Evolutionary conservation across 2,888 invertebrate species (phyloP), one percentile per base, ranked within the genome.

Genomic region (Caenorhabditis sp.): DNA sequence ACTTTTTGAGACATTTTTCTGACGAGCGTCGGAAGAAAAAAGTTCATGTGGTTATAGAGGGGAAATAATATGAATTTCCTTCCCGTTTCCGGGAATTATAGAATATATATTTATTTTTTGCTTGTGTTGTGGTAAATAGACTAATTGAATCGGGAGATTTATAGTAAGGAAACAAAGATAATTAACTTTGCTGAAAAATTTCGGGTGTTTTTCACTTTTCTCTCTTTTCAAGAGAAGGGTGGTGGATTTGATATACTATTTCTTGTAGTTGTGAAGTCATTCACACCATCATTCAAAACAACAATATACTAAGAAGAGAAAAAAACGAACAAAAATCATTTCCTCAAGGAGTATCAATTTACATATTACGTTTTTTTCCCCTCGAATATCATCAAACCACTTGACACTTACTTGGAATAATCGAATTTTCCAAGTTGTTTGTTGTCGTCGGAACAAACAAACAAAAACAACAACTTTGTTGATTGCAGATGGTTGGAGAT

Each of bases 401-500:
- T 43, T 43, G 43, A 43, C 43, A 43, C 43, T 43, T 17, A 7
- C 43, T 7, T 43, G 17, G 17, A 43, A 17, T 17, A 43, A 17
- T 43, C 17, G 17, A 43, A 17, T 43, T 43, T 43, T 14, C 7
- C 17, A 23, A 23, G 43, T 53, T 57, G 61, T 57, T 63, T 54
- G 64, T 60, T 64, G 54, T 27, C 50, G 63, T 63, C 49, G 50
- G 21, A 20, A 58, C 23, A 17, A 25, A 38, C 23, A 1, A 56
- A 36, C 36, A 3, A 21, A 63, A 25, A 60, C 12, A 26, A 27
- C n/a, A 14, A 50, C 7, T 31, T 31, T 31, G 31, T 43, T 43
- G 20, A 21, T 76, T 77, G 43, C 73, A 80, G 80, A 80, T 59
- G 80, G 80, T 27, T 80, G 80, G 80, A 60, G 74, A 57, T 62